These are phyloP conservation scores for Calephelis perditalis DNA, from an alignment of 2,888 invertebrate genomes.

Conservation along the genomic window DNA sequence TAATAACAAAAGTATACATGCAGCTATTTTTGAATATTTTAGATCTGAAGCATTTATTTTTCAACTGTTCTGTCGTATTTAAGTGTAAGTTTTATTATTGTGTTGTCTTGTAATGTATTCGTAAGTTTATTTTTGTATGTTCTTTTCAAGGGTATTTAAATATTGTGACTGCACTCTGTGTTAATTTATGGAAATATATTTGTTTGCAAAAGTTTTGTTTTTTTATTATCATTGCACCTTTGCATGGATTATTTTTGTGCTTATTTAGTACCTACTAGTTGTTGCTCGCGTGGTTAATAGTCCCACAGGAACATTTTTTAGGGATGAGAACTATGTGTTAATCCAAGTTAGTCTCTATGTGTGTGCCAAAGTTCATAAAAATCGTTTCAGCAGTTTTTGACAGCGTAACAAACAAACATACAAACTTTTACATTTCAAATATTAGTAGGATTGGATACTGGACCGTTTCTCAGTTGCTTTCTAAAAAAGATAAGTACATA, in stretches of 20 bases:
- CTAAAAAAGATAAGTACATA: too few relatives aligned
- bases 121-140: slow-evolving; percentile 35
- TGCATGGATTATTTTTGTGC: slow-evolving; percentile 12
- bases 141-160: slow-evolving; percentile 36
- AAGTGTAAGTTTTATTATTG: background rate
- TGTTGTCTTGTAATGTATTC: slow-evolving; percentile 14
- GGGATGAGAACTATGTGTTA: too few relatives aligned
- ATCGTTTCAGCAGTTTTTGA: too few relatives aligned
- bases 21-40: background rate
- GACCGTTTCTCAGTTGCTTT: too few relatives aligned
- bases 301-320: too few relatives aligned
- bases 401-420: too few relatives aligned
- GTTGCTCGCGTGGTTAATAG: too few relatives aligned
- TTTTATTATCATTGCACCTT: slow-evolving; percentile 49
- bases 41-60: background rate
- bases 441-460: too few relatives aligned
- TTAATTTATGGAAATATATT: slow-evolving; percentile 55
- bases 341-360: too few relatives aligned
- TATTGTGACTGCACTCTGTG: slow-evolving; percentile 30
- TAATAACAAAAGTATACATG: too few relatives aligned
- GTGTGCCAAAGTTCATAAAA: too few relatives aligned
- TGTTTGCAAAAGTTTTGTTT: slow-evolving; percentile 60
- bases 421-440: too few relatives aligned
- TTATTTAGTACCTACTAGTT: background rate
- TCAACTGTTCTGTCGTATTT: background rate